A percentile compares a stretch with the other conserved stretches of the same genome.
Conservation (phyloP, 2,113 vertebrate species). For the Ramphastos sulfuratus region DNA sequence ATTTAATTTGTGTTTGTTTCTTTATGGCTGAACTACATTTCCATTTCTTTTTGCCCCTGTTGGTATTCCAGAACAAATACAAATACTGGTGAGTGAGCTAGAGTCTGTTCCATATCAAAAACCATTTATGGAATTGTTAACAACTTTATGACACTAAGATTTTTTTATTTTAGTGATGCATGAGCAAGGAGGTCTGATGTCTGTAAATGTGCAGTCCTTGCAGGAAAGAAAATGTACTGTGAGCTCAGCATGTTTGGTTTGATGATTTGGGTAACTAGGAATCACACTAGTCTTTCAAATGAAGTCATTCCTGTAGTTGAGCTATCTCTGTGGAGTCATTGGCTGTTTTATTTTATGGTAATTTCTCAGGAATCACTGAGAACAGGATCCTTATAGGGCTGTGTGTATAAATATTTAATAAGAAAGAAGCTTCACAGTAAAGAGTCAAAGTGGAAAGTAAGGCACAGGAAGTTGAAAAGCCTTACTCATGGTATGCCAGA, state of each 20-base stretch:
- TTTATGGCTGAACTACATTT: not conserved
- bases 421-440: not conserved
- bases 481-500: constrained; percentile 23
- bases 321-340: not conserved
- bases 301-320: not conserved
- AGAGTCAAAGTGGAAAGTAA: not conserved
- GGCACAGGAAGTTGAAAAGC: constrained; percentile 35
- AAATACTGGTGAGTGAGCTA: constrained; percentile 10
- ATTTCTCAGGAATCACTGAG: not conserved
- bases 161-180: constrained; percentile 46
- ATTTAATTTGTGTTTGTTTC: not conserved
- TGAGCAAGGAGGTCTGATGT: not conserved
- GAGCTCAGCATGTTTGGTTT: not conserved
- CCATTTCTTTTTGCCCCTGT: not conserved
- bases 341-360: not conserved
- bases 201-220: constrained; percentile 21
- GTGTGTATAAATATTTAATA: not conserved
- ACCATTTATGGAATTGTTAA: not conserved
- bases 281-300: not conserved
- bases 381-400: not conserved
- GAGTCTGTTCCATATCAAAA: not conserved
- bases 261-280: not conserved
- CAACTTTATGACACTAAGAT: not conserved
- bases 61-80: not conserved
- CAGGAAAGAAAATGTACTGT: not conserved